A percentile compares a stretch with the other conserved stretches of the same genome.
Conservation (phyloP, 2,888 invertebrate species). For the Hyppa rectilinea region DNA sequence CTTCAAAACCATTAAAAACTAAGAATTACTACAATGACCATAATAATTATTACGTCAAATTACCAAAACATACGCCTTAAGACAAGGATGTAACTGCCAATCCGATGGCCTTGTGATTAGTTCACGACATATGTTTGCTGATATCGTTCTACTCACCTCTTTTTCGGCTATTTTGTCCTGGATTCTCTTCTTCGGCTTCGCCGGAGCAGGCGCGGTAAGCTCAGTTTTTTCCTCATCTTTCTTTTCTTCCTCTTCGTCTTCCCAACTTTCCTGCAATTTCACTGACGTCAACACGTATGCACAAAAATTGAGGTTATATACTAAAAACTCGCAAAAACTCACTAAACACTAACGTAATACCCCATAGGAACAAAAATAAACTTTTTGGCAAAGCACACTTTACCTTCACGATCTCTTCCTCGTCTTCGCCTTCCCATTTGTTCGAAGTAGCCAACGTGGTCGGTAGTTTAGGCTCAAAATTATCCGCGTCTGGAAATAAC, state of each 20-base stretch:
- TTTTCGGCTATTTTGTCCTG: constrained; percentile 96
- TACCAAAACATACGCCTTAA: constrained; percentile 26
- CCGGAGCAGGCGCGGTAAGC: constrained; percentile 89
- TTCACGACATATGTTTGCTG: constrained; percentile 61
- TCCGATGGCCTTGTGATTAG: constrained; percentile 51
- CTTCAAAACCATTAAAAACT: not conserved
- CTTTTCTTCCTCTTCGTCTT: constrained; percentile 96
- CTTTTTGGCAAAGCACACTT: constrained; percentile 80
- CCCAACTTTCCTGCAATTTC: constrained; percentile 97
- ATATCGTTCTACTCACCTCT: constrained; percentile 91
- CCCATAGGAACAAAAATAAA: constrained; percentile 57
- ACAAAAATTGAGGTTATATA: constrained; percentile 84
- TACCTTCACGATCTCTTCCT: constrained; percentile 96
- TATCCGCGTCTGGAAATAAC: constrained; percentile 92
- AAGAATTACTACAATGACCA: not conserved
- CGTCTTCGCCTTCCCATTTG: constrained; percentile 97
- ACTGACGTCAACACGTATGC: constrained; percentile 87
- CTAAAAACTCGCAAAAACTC: constrained; percentile 60
- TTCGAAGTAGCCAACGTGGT: constrained; percentile 91
- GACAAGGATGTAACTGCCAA: constrained; percentile 23
- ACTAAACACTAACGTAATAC: constrained; percentile 48
- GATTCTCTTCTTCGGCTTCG: constrained; percentile 94
- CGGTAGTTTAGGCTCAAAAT: constrained; percentile 92
- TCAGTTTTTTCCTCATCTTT: constrained; percentile 93
- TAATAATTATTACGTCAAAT: constrained; percentile 21